Base-by-base conservation (phyloP, 2,113 vertebrate species). In the Scatophagus argus region DNA sequence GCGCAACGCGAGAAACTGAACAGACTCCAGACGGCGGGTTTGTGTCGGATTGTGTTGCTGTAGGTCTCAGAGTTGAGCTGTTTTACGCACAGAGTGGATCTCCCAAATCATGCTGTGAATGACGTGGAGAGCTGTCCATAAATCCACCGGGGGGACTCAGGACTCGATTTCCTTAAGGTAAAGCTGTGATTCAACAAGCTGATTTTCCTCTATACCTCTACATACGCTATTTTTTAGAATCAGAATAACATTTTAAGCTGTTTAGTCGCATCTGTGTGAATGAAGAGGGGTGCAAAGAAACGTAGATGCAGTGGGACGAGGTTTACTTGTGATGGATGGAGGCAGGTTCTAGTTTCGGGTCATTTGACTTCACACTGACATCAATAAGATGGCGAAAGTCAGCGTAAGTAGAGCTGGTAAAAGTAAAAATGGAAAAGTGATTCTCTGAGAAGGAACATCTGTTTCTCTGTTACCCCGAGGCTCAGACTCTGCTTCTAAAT, bases 1-100 rank as follows among this genome's bases (percentile, higher is more conserved):
- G 86, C 88, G 90, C 88, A 74, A 54, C 10, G 68, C 59, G 7
- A 8, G 59, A 51, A n/a, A 14, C 56, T 27, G 60, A 68, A 6
- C 4, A 17, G 79, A 59, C 66, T 36, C 13, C 47, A 74, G 51
- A 23, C 19, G 43, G 60, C 32, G 52, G 66, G 29, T 72, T 78
- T 43, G 46, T 38, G 38, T 29, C 38, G 49, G 68, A 31, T 25
- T 47, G 52, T 70, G 52, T 41, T 44, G 31, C 51, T 34, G 32
- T 29, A 11, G 47, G n/a, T 75, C 8, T 67, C 21, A 12, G 6
- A 7, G 41, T 11, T 39, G 49, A 61, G n/a, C 31, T 54, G 27
- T 43, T 77, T 77, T 65, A 78, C 19, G 56, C 79, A 41, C 61
- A 58, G 34, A 72, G 12, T 17, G 72, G 25, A 70, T 73, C 60